These are phyloP conservation scores for Sicus ferrugineus DNA, from an alignment of 2,888 invertebrate species.

Conservation along the genomic window DNA sequence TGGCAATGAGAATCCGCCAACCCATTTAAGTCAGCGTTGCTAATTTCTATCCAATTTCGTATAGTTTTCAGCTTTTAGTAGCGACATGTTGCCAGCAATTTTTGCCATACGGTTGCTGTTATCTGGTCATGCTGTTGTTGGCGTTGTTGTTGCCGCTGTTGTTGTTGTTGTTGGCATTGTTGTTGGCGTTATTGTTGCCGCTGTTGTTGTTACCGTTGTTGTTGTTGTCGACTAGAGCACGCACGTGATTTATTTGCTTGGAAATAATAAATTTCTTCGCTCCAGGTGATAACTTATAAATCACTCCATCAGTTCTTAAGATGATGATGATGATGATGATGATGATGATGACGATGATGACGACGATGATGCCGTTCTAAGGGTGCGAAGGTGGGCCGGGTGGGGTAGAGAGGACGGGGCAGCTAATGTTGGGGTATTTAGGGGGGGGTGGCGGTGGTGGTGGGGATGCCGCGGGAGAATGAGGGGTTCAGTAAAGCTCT, in stretches of 20 bases:
- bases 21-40: conserved; percentile 46
- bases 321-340: no score
- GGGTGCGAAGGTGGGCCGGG: background rate
- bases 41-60: conserved; percentile 48
- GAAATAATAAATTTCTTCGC: conserved; percentile 61
- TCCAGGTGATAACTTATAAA: conserved; percentile 61
- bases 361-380: no score
- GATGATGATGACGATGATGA: no score
- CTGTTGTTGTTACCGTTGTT: conserved; percentile 10
- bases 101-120: background rate
- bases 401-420: no score
- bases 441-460: background rate
- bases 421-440: background rate
- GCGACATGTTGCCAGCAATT: background rate
- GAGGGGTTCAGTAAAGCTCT: no score
- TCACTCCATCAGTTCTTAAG: conserved; percentile 59
- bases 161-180: background rate
- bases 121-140: conserved; percentile 27
- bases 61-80: conserved; percentile 37
- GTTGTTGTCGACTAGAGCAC: conserved; percentile 18
- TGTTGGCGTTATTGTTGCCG: conserved; percentile 8
- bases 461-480: background rate
- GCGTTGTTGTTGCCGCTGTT: conserved; percentile 30
- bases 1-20: conserved; percentile 31
- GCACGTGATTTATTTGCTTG: conserved; percentile 56